Evolutionary conservation across 2,113 vertebrate genomes (phyloP).

Genomic region (Leptobrachium leishanense): DNA sequence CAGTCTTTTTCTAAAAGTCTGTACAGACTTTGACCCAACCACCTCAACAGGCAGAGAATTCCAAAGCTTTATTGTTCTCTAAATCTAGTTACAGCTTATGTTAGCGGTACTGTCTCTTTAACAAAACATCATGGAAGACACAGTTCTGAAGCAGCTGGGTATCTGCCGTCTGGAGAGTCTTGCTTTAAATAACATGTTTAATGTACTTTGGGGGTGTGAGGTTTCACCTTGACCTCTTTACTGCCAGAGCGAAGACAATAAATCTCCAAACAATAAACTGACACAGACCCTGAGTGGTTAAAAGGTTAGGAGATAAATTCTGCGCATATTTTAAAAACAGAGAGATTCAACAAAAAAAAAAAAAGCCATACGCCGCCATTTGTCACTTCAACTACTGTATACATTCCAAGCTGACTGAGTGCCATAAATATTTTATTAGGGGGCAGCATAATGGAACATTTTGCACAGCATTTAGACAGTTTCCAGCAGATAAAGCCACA

Average conservation of each 20-base stretch:
- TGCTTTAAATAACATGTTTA: conserved; percentile 3
- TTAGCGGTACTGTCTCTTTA: no score
- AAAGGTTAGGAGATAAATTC: conserved; percentile 13
- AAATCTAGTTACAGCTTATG: no score
- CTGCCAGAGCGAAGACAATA: neutral
- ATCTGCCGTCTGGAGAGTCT: no score
- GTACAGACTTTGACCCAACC: no score
- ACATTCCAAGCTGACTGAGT: conserved; percentile 22
- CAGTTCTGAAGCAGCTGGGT: no score
- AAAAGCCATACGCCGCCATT: neutral
- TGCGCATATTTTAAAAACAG: conserved; percentile 9
- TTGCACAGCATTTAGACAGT: neutral
- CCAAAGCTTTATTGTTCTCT: no score
- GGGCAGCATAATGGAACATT: neutral
- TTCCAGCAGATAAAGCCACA: neutral
- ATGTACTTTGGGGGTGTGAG: conserved; percentile 5
- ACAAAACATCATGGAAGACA: no score
- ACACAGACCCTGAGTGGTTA: neutral
- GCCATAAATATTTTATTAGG: conserved; percentile 36
- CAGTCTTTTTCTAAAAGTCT: no score
- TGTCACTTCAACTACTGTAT: conserved; percentile 33
- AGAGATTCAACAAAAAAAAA: conserved; percentile 1
- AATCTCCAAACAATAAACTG: conserved; percentile 12
- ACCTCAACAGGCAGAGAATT: no score
- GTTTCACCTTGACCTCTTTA: conserved; percentile 20